Base-by-base conservation (phyloP, 2,888 invertebrate species). In the Eugnorisma glareosa region DNA sequence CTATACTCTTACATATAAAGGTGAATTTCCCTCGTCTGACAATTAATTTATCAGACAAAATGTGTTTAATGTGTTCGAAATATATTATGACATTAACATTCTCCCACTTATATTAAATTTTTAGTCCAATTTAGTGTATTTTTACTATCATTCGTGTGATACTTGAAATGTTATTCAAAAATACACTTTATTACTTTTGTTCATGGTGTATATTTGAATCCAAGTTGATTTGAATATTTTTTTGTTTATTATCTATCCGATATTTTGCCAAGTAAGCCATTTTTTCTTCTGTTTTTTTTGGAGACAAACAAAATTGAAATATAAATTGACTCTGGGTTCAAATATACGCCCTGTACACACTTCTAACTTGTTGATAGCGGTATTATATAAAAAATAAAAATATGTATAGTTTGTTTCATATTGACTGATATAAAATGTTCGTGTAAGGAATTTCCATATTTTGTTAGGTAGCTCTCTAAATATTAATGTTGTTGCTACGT, bases 391-490 rank as follows among this genome's bases (percentile, higher is more conserved):
- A 69, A 67, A 78, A 64, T 66, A 57, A 74, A 82, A 73, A 66
- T 87, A 88, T 88, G 85, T 90, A 89, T 90, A 86, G 73, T 90
- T 89, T 89, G 88, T 89, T 91, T 90, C 85, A 84, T 88, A 88
- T 82, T 90, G 92, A 92, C 92, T 92, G 92, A 92, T 89, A 89
- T 67, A 84, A 78, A 78, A 78, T 67, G 77, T 81, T 84, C 64
- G 67, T 82, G 73, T 90, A 90, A 87, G 88, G 84, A 81, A 80
- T 91, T 91, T 90, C 85, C 87, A 90, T 93, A 86, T 84, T 85
- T 90, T 92, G 89, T 91, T 93, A 92, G 90, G 92, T 94, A 94
- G 95, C 95, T 95, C 95, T 95, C 95, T 95, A 94, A 87, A 81
- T 87, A 85, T 85, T 85, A 85, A 79, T 71, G 63, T 86, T 84